These are phyloP conservation scores for Geodia barretti DNA, from an alignment of 37 sponge, comb jelly and placozoan genomes.

Conservation along the genomic window DNA sequence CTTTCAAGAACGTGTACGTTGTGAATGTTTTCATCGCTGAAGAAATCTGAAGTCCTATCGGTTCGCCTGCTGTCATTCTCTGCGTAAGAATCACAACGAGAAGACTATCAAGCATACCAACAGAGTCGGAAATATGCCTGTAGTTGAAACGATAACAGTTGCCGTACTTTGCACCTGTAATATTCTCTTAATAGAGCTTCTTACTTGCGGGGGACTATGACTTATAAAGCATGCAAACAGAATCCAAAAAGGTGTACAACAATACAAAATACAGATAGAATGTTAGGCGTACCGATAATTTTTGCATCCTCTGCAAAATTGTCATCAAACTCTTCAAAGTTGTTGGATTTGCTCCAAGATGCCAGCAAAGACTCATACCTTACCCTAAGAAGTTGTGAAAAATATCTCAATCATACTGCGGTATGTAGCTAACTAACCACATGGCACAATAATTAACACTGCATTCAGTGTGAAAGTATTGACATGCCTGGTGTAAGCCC, in stretches of 20 bases:
- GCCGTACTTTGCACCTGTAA: too few species aligned
- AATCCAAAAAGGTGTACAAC: too few species aligned
- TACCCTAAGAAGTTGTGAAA: too few species aligned
- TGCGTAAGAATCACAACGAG: not conserved
- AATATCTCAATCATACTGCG: too few species aligned
- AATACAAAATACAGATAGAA: too few species aligned
- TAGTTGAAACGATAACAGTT: not conserved
- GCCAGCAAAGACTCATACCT: not conserved
- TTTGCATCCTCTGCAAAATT: not conserved
- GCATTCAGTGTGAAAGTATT: too few species aligned
- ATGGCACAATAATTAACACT: too few species aligned
- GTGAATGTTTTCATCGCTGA: not conserved
- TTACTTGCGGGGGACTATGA: too few species aligned
- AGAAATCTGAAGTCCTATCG: slow-evolving; percentile 3
- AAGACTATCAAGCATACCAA: not conserved
- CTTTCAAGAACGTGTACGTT: not conserved
- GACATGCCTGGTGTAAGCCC: too few species aligned
- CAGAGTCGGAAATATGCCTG: not conserved
- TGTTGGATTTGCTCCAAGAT: slow-evolving; percentile 1
- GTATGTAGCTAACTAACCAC: too few species aligned
- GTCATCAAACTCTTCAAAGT: not conserved
- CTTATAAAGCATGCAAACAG: too few species aligned
- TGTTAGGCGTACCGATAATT: not conserved
- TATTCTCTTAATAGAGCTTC: too few species aligned
- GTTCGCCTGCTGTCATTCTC: slow-evolving; percentile 5